phyloP scores from a whole-genome alignment of 2,113 vertebrate genomes.

The Ancistrus triradiatus region DNA sequence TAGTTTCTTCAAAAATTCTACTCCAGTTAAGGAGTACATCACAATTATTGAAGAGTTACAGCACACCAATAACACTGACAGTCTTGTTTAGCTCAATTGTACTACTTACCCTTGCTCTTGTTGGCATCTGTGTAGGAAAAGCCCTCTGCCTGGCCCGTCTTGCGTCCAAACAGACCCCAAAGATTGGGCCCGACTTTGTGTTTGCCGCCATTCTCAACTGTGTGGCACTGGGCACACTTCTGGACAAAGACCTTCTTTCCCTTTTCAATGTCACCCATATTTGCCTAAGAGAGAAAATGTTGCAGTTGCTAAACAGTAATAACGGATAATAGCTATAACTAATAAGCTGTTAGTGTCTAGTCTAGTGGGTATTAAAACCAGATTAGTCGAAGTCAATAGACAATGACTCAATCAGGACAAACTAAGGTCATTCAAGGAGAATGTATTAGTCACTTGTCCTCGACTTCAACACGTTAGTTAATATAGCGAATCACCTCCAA shows the following conservation, averaged over 20 bases:
- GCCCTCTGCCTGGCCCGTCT: slow-evolving; percentile 72
- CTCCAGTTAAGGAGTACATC: too few species aligned
- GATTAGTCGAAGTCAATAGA: not conserved
- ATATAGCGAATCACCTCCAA: not conserved
- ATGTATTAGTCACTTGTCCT: too few species aligned
- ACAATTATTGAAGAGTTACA: not conserved
- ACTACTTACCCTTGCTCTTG: slow-evolving; percentile 74
- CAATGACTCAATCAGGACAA: not conserved
- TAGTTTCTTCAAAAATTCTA: too few species aligned
- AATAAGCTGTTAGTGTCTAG: too few species aligned
- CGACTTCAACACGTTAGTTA: too few species aligned
- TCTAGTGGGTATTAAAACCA: not conserved
- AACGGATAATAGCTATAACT: too few species aligned
- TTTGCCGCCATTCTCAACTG: slow-evolving; percentile 73
- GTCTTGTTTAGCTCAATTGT: not conserved
- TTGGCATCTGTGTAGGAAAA: slow-evolving; percentile 77
- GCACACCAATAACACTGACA: too few species aligned
- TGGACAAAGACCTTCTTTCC: slow-evolving; percentile 76
- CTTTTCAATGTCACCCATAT: slow-evolving; percentile 69
- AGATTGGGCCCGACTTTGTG: slow-evolving; percentile 79
- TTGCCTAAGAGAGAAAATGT: slow-evolving; percentile 17
- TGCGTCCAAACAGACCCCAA: slow-evolving; percentile 70
- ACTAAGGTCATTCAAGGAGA: slow-evolving; percentile 35
- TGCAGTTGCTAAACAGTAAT: too few species aligned
- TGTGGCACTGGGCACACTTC: slow-evolving; percentile 77